Evolutionary conservation across 1,140 invertebrate species (phyloP).

Genomic region (Hermetia illucens): DNA sequence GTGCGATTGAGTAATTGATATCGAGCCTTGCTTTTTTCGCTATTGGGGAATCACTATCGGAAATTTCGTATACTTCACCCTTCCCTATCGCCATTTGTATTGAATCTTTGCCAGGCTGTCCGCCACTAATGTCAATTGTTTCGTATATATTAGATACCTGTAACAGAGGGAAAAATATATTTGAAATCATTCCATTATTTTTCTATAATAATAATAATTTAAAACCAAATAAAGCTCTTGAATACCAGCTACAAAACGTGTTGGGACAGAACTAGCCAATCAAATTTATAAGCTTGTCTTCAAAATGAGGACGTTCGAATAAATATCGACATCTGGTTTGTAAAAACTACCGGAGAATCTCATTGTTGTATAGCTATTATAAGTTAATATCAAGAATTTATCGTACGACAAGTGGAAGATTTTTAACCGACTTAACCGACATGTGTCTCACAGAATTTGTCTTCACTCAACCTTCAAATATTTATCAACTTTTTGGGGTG

Average conservation of each 20-base stretch:
- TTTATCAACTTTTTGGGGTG: background rate
- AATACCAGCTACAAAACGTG: background rate
- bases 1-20: constrained; percentile 26
- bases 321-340: too few relatives aligned
- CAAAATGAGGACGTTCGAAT: constrained; percentile 13
- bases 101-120: constrained; percentile 32
- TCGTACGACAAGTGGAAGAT: too few relatives aligned
- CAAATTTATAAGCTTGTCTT: constrained; percentile 15
- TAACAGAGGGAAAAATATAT: background rate
- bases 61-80: constrained; percentile 21
- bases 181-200: background rate
- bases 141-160: constrained; percentile 34
- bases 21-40: constrained; percentile 22
- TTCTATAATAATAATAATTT: background rate
- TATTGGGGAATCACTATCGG: constrained; percentile 14
- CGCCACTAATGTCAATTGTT: constrained; percentile 38
- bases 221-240: constrained; percentile 4
- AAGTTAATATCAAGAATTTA: too few relatives aligned
- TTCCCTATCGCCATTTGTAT: constrained; percentile 28
- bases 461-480: too few relatives aligned
- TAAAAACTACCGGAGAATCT: too few relatives aligned
- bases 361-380: too few relatives aligned
- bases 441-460: too few relatives aligned
- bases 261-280: background rate
- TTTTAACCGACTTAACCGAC: too few relatives aligned